Evolutionary conservation across 2,888 invertebrate genomes (phyloP), one percentile per base, ranked within the genome.

Genomic region (Lypha dubia): DNA sequence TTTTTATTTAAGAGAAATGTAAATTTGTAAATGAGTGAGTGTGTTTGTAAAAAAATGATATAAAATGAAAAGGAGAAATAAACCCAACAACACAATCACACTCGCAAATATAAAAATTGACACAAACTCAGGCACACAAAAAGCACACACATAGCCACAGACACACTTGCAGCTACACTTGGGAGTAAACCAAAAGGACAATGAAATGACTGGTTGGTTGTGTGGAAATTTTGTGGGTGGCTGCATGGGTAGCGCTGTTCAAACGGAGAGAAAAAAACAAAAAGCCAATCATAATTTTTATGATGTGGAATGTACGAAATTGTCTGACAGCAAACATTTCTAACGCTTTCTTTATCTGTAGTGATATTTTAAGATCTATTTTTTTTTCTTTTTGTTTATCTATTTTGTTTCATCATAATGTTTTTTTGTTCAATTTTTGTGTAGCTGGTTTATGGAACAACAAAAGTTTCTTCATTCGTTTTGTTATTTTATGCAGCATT

Each of bases 251-350:
- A 22, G 32, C 15, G 4, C 3, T 58, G 51, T 7, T 22, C 17
- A 17, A 58, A 51, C 35, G 38, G 56, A n/a, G 49, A 63, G 77
- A 24, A 62, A 62, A n/a, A 63, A 79, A 71, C 77, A 85, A 85
- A 87, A 87, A 89, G 87, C 90, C 91, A 91, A 91, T 91, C 91
- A 90, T 88, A 89, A 88, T 91, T 90, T 89, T 89, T 90, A 90
- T 90, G 89, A 90, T 89, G 89, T 90, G 91, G 88, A 90, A 90
- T 88, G 88, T 88, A 86, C 87, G 84, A 88, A 89, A 90, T 91
- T 89, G 89, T 88, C 88, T 89, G 89, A 88, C 89, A 88, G 88
- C 87, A 86, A 85, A 83, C 87, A 80, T 83, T 84, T 76, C 84
- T 84, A 85, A 80, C 73, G 85, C 79, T 83, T 77, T 84, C 75